Percentiles rank a stretch among this genome's conserved stretches.
These are phyloP conservation scores for Microctonus aethiopoides DNA, from an alignment of 2,888 invertebrate species.

Conservation along the genomic window DNA sequence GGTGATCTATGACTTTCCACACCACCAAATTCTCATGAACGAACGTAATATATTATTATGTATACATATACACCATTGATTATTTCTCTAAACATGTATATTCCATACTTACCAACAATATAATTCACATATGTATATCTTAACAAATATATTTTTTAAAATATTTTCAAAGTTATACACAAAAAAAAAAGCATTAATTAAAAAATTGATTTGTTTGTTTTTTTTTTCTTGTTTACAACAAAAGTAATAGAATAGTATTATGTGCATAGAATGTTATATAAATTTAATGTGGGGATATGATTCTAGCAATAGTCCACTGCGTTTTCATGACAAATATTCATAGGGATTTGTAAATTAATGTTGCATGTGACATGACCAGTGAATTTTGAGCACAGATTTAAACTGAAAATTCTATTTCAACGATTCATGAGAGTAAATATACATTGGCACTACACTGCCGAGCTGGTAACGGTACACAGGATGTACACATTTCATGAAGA, in stretches of 20 bases:
- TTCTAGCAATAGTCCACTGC: neutral
- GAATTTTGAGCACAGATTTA: constrained; percentile 22
- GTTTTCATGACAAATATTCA: constrained; percentile 7
- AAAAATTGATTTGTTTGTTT: too few relatives aligned
- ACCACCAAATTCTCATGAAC: neutral
- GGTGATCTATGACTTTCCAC: neutral
- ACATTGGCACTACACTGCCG: too few relatives aligned
- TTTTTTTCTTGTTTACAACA: neutral
- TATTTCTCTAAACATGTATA: neutral
- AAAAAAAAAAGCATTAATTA: too few relatives aligned
- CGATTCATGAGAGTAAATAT: neutral
- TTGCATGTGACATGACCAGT: neutral
- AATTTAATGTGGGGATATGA: too few relatives aligned
- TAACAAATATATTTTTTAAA: too few relatives aligned
- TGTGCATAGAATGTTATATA: neutral
- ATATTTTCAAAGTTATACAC: too few relatives aligned
- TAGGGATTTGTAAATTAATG: constrained; percentile 25
- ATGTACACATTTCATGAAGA: neutral
- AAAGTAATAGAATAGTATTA: too few relatives aligned
- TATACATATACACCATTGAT: neutral
- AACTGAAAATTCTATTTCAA: constrained; percentile 16
- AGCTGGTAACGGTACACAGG: neutral
- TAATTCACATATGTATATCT: too few relatives aligned
- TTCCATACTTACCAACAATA: too few relatives aligned
- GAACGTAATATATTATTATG: neutral